Evolutionary conservation across 2,797 vertebrate genomes (phyloP).

Genomic region (Pantherophis alleghaniensis): DNA sequence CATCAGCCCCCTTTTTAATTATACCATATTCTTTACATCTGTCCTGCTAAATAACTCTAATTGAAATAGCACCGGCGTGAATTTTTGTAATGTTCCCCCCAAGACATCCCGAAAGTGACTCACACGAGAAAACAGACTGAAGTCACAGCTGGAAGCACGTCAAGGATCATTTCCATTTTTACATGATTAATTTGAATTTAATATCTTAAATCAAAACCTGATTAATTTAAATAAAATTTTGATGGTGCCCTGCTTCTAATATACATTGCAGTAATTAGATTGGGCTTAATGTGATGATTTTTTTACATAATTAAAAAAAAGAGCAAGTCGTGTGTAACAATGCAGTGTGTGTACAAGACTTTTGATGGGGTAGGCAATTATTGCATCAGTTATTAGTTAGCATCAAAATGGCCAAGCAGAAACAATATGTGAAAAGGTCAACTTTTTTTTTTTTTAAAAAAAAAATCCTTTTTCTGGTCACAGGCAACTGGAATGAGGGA

Average conservation of each 20-base stretch:
- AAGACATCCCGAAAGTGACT: slow-evolving; percentile 96
- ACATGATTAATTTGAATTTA: slow-evolving; percentile 99
- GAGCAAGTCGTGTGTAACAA: slow-evolving; percentile 79
- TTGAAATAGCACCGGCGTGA: slow-evolving; percentile 98
- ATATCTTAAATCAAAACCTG: slow-evolving; percentile 99
- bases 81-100: slow-evolving; percentile 98
- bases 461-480: not conserved
- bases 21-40: slow-evolving; percentile 95
- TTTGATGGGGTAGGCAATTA: slow-evolving; percentile 53
- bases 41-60: slow-evolving; percentile 99
- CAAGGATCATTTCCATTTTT: slow-evolving; percentile 99
- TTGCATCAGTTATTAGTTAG: slow-evolving; percentile 51
- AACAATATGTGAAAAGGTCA: slow-evolving; percentile 19
- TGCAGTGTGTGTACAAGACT: slow-evolving; percentile 67
- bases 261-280: slow-evolving; percentile 94
- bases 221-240: slow-evolving; percentile 99
- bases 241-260: slow-evolving; percentile 93
- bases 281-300: slow-evolving; percentile 84
- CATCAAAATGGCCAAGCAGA: slow-evolving; percentile 49
- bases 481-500: not conserved
- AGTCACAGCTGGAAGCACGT: slow-evolving; percentile 98
- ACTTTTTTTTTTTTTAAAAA: not conserved
- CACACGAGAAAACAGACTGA: slow-evolving; percentile 91
- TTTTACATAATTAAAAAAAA: slow-evolving; percentile 85
- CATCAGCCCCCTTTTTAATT: slow-evolving; percentile 88